Evolutionary conservation across 2,888 invertebrate species (phyloP).

Genomic region (Tenthredo amoena): DNA sequence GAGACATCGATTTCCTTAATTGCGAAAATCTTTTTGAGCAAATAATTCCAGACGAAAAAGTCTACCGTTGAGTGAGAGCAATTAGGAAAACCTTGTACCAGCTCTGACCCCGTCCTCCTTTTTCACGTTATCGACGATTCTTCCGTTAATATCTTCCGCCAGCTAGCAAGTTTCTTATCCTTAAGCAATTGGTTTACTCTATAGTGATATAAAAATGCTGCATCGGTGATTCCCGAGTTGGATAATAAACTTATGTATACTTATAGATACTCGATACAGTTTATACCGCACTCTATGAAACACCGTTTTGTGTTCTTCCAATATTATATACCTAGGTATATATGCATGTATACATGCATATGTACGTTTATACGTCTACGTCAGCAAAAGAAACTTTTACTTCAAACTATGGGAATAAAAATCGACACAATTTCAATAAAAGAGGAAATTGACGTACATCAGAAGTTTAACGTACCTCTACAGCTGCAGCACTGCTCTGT

Average conservation of each 20-base stretch:
- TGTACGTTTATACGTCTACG: neutral
- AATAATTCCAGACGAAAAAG: neutral
- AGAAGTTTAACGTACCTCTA: neutral
- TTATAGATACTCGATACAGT: neutral
- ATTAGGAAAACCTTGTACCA: slow-evolving; percentile 11
- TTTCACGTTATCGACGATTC: neutral
- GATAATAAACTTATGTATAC: slow-evolving; percentile 1
- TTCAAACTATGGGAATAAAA: neutral
- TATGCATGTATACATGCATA: neutral
- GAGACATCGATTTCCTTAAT: neutral
- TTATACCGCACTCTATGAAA: neutral
- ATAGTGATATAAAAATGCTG: slow-evolving; percentile 2
- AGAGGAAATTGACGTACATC: neutral
- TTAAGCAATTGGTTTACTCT: neutral
- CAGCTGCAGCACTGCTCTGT: neutral
- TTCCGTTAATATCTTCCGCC: neutral
- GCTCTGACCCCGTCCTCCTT: slow-evolving; percentile 10
- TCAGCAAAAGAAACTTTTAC: neutral
- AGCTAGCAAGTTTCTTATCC: neutral
- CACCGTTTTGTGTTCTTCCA: neutral
- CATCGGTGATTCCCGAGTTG: neutral
- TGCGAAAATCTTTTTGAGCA: slow-evolving; percentile 3
- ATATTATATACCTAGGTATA: neutral
- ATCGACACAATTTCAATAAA: neutral
- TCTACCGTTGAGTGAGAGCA: neutral